Percentiles rank a stretch among this genome's conserved stretches.
phyloP scores from a whole-genome alignment of 23 tunicate genomes.

The Trididemnum clinides region DNA sequence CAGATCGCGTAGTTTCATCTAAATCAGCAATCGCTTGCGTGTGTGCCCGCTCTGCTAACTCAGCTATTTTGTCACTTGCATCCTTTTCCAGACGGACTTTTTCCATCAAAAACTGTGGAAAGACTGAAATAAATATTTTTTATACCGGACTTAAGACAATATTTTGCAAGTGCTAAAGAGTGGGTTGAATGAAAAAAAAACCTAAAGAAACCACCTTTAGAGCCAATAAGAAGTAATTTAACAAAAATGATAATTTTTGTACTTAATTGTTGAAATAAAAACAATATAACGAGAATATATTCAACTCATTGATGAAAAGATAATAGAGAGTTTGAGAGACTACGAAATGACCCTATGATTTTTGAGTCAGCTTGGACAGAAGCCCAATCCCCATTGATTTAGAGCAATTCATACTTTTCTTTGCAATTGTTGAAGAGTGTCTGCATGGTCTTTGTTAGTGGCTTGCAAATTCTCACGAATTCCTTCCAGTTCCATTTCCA shows the following conservation, averaged over 20 bases:
- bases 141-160: too few species aligned
- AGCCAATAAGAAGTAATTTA: too few species aligned
- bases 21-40: conserved; percentile 92
- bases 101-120: conserved; percentile 88
- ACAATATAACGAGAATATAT: too few species aligned
- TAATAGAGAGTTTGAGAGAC: too few species aligned
- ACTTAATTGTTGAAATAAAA: too few species aligned
- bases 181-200: too few species aligned
- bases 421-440: conserved; percentile 84
- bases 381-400: background rate
- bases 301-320: too few species aligned
- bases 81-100: conserved; percentile 84
- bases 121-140: too few species aligned
- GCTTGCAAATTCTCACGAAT: conserved; percentile 73
- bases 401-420: conserved; percentile 53
- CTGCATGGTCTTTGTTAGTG: conserved; percentile 76
- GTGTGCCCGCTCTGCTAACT: conserved; percentile 96
- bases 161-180: too few species aligned
- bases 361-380: background rate
- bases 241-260: too few species aligned
- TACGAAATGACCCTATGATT: too few species aligned
- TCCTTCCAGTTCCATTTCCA: conserved; percentile 90
- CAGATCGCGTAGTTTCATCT: conserved; percentile 92
- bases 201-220: too few species aligned
- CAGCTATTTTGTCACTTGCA: conserved; percentile 97